A percentile compares a stretch with the other conserved stretches of the same genome.
Evolutionary conservation across 2,113 vertebrate genomes (phyloP).

Genomic region (Phocoena phocoena): DNA sequence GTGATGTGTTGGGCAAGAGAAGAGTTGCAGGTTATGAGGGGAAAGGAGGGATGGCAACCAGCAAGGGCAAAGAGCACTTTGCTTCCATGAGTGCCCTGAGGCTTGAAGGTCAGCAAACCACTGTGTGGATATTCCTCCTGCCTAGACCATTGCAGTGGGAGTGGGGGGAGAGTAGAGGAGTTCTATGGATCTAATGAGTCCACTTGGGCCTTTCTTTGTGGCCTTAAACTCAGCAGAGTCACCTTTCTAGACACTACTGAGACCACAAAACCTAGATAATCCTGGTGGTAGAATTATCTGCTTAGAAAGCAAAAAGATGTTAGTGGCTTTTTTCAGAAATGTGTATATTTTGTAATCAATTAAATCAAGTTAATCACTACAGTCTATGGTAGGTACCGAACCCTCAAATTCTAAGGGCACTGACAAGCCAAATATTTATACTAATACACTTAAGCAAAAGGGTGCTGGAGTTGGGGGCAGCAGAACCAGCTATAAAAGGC

Average conservation of each 20-base stretch:
- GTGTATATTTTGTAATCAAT: background rate
- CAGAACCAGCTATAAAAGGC: background rate
- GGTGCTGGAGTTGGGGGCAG: background rate
- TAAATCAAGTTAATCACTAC: background rate
- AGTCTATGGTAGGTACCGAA: background rate
- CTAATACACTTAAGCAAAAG: background rate
- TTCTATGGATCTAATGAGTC: background rate
- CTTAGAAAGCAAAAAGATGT: background rate
- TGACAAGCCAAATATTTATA: background rate
- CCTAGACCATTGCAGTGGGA: accelerated
- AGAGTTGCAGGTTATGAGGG: background rate
- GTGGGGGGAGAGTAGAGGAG: accelerated
- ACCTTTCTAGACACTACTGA: background rate
- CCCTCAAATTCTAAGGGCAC: background rate
- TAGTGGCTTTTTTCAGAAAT: background rate
- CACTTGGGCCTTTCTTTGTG: background rate
- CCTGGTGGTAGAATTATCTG: background rate
- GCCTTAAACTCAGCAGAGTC: background rate
- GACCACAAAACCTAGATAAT: background rate
- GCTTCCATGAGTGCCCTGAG: background rate
- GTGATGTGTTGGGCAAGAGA: background rate
- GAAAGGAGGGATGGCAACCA: background rate
- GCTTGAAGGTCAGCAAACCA: background rate
- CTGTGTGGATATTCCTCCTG: accelerated
- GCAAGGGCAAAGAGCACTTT: background rate